Evolutionary conservation across 30 jellyfish, hydroid and myxozoan genomes (phyloP).

Genomic region (Hydractinia symbiolongicarpus): DNA sequence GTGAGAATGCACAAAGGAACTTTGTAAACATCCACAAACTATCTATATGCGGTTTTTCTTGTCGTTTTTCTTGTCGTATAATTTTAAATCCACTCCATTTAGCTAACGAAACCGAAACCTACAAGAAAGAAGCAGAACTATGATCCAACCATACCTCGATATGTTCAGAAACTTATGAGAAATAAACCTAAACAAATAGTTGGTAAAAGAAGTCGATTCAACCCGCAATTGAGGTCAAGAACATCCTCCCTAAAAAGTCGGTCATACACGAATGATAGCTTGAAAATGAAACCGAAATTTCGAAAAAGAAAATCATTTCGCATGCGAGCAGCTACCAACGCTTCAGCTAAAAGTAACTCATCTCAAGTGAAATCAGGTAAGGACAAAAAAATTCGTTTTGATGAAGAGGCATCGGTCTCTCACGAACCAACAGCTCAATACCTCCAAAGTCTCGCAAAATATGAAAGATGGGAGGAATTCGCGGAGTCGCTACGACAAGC

Average conservation of each 20-base stretch:
- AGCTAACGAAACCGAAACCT: too few relatives aligned
- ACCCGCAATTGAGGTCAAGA: too few relatives aligned
- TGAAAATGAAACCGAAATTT: not conserved
- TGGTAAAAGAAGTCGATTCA: not conserved
- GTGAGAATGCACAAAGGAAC: too few relatives aligned
- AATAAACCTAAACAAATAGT: not conserved
- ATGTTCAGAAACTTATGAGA: not conserved
- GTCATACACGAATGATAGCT: not conserved
- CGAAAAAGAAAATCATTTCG: not conserved
- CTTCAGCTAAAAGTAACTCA: not conserved
- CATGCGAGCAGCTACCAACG: not conserved
- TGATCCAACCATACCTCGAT: not conserved
- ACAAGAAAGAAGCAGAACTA: not conserved
- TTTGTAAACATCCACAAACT: too few relatives aligned
- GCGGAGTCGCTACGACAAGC: slow-evolving; percentile 5
- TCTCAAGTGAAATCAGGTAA: not conserved
- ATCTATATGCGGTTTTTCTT: too few relatives aligned
- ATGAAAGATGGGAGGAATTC: slow-evolving; percentile 19
- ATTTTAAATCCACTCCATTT: too few relatives aligned
- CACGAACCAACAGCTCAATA: not conserved
- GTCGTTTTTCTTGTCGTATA: too few relatives aligned
- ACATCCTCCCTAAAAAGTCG: not conserved
- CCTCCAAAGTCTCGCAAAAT: slow-evolving; percentile 2
- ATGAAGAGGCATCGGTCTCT: not conserved
- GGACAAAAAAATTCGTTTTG: slow-evolving; percentile 7